A percentile compares a stretch with the other conserved stretches of the same genome.
Conservation (phyloP, 2,888 invertebrate genomes). For the Drosophila mulleri region DNA sequence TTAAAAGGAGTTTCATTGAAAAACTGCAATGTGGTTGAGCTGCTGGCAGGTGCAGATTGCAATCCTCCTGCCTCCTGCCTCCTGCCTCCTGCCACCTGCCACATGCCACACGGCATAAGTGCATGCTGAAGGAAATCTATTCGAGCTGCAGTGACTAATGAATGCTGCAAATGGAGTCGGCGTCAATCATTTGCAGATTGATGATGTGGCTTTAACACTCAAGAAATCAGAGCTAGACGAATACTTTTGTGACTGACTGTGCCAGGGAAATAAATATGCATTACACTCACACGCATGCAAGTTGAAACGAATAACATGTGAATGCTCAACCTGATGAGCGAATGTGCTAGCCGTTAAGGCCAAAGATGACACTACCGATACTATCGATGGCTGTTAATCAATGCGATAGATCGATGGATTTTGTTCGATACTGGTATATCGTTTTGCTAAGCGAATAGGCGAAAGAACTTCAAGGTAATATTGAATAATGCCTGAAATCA, state of each 20-base stretch:
- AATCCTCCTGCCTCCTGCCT: constrained; percentile 9
- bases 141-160: constrained; percentile 1
- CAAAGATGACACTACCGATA: not conserved
- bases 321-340: not conserved
- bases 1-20: constrained; percentile 66
- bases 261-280: not conserved
- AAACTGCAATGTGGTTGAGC: constrained; percentile 47
- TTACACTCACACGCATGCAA: not conserved
- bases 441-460: no score
- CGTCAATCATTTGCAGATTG: constrained; percentile 8
- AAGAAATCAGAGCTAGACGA: not conserved
- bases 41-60: constrained; percentile 14
- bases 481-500: no score
- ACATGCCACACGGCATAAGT: not conserved
- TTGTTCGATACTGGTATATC: no score
- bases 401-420: no score
- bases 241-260: no score
- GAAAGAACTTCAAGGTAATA: no score
- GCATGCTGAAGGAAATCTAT: constrained; percentile 1
- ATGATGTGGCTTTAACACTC: not conserved
- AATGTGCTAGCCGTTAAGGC: not conserved
- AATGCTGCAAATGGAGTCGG: constrained; percentile 5
- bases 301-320: not conserved
- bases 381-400: not conserved
- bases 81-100: constrained; percentile 2